Evolutionary conservation across 2,797 vertebrate genomes (phyloP), one percentile per base, ranked within the genome.

Genomic region (Melanotaenia maccullochi): DNA sequence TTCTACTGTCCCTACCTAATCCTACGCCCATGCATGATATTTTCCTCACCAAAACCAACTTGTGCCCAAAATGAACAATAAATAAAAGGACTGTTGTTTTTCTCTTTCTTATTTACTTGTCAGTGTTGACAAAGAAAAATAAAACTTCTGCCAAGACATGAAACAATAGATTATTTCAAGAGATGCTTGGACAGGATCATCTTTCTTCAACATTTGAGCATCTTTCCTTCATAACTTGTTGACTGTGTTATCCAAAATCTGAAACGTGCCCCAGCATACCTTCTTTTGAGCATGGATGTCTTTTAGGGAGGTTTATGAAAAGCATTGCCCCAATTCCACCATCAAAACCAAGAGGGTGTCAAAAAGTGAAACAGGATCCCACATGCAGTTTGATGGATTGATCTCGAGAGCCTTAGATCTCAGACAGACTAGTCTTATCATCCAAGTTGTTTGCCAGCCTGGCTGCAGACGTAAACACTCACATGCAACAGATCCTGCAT

Each of bases 401-500:
- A 42, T n/a, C 0, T 9, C n/a, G 36, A 16, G 54, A 52, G 12
- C 12, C 30, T 16, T 33, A 8, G 3, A 44, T 66, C 40, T 57
- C 30, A 57, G 36, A 66, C 52, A 33, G 30, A 32, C 36, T 42
- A 33, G 42, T 42, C 16, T 42, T 44, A 55, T 40, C 25, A 44
- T 57, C 42, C 7, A 30, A 67, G 40, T 20, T 22, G 36, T 51
- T 38, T 20, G 52, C 32, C 14, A 16, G 24, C 24, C 33, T 24
- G 38, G 32, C 52, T 20, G 24, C 28, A 57, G 58, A 38, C 9
- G 3, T 20, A 22, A 52, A 55, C 1, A 1, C 32, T 49, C 20
- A 18, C 25, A 5, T 35, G 4, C 4, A 24, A 22, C 33, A 52
- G 57, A 65, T 69, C 14, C 54, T 62, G 38, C 70, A 66, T 82